phyloP scores from a whole-genome alignment of 2,888 invertebrate species.

The Drosophila quinaria region DNA sequence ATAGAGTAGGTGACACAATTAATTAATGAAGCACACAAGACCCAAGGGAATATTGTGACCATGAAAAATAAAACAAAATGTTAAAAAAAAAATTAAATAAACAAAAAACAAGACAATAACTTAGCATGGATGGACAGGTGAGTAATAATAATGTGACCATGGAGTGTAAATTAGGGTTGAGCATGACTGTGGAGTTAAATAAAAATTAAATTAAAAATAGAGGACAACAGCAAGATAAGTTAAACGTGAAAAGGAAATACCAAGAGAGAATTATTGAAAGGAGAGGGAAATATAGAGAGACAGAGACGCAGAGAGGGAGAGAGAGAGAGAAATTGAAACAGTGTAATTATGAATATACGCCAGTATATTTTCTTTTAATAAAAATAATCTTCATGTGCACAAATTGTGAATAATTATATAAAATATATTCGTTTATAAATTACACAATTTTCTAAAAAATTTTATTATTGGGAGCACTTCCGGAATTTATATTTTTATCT shows the following conservation, averaged over 20 bases:
- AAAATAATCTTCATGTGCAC: too few relatives aligned
- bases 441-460: not conserved
- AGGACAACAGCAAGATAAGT: not conserved
- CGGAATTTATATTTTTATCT: conserved; percentile 2
- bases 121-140: conserved; percentile 4
- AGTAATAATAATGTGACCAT: conserved; percentile 10
- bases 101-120: not conserved
- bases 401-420: too few relatives aligned
- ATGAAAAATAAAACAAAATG: too few relatives aligned
- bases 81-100: not conserved
- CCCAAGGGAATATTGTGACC: too few relatives aligned
- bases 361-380: too few relatives aligned
- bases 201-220: not conserved
- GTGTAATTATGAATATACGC: too few relatives aligned
- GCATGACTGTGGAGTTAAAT: not conserved
- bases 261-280: not conserved
- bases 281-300: not conserved
- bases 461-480: not conserved
- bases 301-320: too few relatives aligned
- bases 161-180: conserved; percentile 5
- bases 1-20: conserved; percentile 5
- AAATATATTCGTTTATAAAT: not conserved
- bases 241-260: conserved; percentile 1
- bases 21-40: not conserved
- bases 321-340: too few relatives aligned